phyloP scores from a whole-genome alignment of 2,113 vertebrate species.

The Hucho hucho region DNA sequence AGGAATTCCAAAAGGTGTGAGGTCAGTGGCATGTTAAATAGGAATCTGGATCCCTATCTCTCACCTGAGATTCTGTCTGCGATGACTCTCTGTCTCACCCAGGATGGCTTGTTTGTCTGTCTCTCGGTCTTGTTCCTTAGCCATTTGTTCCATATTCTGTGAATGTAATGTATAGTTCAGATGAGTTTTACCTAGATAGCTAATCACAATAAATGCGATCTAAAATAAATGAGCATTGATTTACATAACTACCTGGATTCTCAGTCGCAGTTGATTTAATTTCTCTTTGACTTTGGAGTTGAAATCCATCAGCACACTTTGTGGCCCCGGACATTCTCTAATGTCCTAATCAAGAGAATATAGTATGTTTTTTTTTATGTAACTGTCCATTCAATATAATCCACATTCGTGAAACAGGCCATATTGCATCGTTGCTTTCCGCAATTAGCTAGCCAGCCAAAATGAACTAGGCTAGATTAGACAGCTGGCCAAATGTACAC shows the following conservation, averaged over 20 bases:
- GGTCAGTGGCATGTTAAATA: not conserved
- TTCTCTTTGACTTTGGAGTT: slow-evolving; percentile 89
- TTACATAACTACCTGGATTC: slow-evolving; percentile 82
- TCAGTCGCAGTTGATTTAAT: slow-evolving; percentile 80
- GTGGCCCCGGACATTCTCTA: slow-evolving; percentile 82
- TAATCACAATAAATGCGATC: not conserved
- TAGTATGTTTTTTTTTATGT: not conserved
- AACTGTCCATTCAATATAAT: no score
- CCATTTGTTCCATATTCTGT: slow-evolving; percentile 90
- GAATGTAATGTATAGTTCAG: not conserved
- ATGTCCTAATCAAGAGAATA: slow-evolving; percentile 59
- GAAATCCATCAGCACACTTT: slow-evolving; percentile 78
- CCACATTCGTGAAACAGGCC: no score
- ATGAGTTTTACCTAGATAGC: not conserved
- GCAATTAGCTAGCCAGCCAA: not conserved
- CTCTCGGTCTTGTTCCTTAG: slow-evolving; percentile 89
- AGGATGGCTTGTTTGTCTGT: slow-evolving; percentile 81
- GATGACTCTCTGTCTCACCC: slow-evolving; percentile 85
- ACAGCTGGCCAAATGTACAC: not conserved
- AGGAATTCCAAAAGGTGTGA: not conserved
- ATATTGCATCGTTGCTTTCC: no score
- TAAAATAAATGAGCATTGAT: not conserved
- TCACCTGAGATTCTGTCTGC: slow-evolving; percentile 91
- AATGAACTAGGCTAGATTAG: not conserved
- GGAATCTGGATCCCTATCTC: not conserved